Evolutionary conservation across 2,888 invertebrate species (phyloP), one percentile per base, ranked within the genome.

Genomic region (Malthinus flaveolus): DNA sequence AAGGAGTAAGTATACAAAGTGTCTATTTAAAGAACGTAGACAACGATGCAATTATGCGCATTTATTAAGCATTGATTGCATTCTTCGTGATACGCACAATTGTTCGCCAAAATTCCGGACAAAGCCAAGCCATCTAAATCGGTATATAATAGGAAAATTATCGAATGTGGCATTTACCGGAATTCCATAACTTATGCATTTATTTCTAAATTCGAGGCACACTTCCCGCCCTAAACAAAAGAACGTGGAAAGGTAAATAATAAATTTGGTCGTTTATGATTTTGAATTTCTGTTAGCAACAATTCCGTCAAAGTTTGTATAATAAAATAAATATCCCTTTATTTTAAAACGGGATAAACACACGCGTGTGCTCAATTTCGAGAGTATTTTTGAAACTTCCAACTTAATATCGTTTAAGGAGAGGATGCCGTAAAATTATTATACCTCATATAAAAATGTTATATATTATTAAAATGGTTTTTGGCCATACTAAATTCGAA

Each of bases 71-170:
- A 34, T 44, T 59, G 59, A 48, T 61, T 58, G 56, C 64, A 62
- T 62, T 64, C 64, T 55, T 56, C 3, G 23, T 23, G 52, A 49
- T 58, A 64, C 62, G 64, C 62, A 64, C 62, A 55, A 59, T 64
- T 53, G 60, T 56, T 53, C 37, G 37, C 56, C 46, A 2, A 58
- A 61, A 64, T 53, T 62, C 54, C 60, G 49, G 39, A 39, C 50
- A 53, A 49, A 52, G 23, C 23, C 2, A 23, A 36, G 52, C 49
- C 46, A 54, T 49, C 39, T 35, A 51, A 57, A 64, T 62, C 62
- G 60, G 57, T 62, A 64, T 57, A 62, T 62, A 64, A 64, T 60
- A 56, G 62, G 59, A 57, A 62, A 64, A 64, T 55, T 60, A 58
- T 54, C 51, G 50, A 56, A 51, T 44, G 51, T 34, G 54, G 59